A percentile compares a stretch with the other conserved stretches of the same genome.
Conservation (phyloP, 1,140 invertebrate species). For the Lithobius niger region DNA sequence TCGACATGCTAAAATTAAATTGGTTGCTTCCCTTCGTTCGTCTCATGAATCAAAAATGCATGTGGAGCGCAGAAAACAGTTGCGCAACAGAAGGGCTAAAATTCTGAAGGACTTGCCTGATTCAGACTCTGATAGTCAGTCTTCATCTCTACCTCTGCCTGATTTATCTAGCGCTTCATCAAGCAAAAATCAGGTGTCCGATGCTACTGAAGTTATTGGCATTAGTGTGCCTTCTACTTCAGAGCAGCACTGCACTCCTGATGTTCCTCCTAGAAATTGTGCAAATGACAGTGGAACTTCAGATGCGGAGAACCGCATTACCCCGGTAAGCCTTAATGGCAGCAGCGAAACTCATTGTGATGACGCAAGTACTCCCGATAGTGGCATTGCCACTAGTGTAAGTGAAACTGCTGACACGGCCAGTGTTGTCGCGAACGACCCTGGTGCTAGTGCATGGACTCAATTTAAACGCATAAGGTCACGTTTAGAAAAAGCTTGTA, state of each 20-base stretch:
- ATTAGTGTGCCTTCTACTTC: not conserved
- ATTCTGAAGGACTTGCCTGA: not conserved
- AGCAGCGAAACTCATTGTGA: not conserved
- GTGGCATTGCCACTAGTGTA: not conserved
- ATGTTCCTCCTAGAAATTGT: not conserved
- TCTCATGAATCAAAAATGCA: no score
- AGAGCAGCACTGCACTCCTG: not conserved
- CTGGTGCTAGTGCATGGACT: not conserved
- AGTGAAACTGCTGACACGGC: not conserved
- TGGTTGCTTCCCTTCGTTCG: no score
- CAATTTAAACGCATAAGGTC: not conserved
- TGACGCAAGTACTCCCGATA: slow-evolving; percentile 4
- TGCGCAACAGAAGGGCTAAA: not conserved
- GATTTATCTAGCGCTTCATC: not conserved
- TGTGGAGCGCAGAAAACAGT: not conserved
- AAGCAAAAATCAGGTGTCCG: not conserved
- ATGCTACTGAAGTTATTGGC: no score
- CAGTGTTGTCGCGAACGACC: not conserved
- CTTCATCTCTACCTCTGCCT: not conserved
- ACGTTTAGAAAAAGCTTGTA: not conserved
- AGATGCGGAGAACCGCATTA: not conserved
- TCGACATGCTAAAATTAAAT: no score
- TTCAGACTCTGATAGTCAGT: not conserved
- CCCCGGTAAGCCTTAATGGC: not conserved
- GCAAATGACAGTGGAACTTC: not conserved